A percentile compares a stretch with the other conserved stretches of the same genome.
phyloP scores from a whole-genome alignment of 2,888 invertebrate species.

The Tuta absoluta region DNA sequence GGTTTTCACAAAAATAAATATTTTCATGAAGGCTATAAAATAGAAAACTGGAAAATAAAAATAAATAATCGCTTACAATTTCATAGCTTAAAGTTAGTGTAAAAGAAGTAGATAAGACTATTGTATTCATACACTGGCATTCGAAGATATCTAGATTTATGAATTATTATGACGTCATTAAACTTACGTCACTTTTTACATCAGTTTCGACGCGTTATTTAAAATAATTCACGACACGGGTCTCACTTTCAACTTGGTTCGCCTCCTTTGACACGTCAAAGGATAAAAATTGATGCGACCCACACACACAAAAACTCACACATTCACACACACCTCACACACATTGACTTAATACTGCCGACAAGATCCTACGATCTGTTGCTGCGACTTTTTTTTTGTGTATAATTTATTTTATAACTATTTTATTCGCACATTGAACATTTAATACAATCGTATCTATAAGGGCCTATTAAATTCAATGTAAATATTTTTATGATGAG shows the following conservation, averaged over 20 bases:
- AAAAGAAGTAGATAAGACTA: slow-evolving; percentile 34
- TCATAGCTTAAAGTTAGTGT: slow-evolving; percentile 30
- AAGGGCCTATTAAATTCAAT: no score
- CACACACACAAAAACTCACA: neutral
- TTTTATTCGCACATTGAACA: slow-evolving; percentile 33
- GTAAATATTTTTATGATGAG: no score
- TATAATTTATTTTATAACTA: slow-evolving; percentile 24
- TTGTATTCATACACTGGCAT: slow-evolving; percentile 53
- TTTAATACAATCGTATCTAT: neutral
- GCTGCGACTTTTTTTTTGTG: slow-evolving; percentile 28
- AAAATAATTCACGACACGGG: neutral
- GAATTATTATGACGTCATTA: neutral
- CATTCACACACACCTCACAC: slow-evolving; percentile 38
- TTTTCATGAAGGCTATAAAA: slow-evolving; percentile 33
- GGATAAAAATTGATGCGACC: neutral
- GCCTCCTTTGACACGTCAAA: neutral
- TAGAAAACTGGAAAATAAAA: slow-evolving; percentile 43
- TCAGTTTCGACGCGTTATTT: neutral
- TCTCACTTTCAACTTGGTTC: slow-evolving; percentile 1
- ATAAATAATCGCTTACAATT: slow-evolving; percentile 54
- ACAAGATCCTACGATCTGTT: slow-evolving; percentile 44
- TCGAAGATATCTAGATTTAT: slow-evolving; percentile 22
- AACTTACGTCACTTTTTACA: neutral
- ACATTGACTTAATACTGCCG: slow-evolving; percentile 73
- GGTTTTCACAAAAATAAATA: slow-evolving; percentile 42